Evolutionary conservation across 2,113 vertebrate genomes (phyloP), one percentile per base, ranked within the genome.

Genomic region (Rhagologus leucostigma): DNA sequence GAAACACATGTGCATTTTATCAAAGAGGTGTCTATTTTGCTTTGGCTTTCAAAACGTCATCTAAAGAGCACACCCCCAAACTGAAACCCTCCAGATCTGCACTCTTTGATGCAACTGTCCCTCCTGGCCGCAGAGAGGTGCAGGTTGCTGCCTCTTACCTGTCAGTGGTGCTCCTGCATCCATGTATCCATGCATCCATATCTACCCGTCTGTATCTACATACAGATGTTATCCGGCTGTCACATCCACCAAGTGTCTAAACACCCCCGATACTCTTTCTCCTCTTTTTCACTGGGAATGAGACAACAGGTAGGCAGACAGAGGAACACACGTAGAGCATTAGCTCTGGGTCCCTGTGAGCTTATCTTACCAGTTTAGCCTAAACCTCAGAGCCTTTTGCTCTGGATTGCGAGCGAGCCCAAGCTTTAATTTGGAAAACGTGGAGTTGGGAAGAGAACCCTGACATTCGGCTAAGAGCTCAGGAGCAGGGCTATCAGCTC

Each of bases 311-410:
- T 92, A 96, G 90, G 88, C 85, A 95, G 93, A 68, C 95, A 82
- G 84, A 84, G 3, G 1, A 92, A 95, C 96, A 96, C 74, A 70
- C 96, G 96, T 32, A 95, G 83, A 81, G 78, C 56, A 96, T 93
- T 94, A 96, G 90, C 90, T 71, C 57, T 53, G 50, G 88, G 92
- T 93, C 92, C 73, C 62, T 7, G 4, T 46, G 65, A 93, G 86
- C 92, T 96, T 96, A 95, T 93, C 96, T 96, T 97, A 97, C 95
- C 95, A 94, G 85, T 56, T 90, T 2, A 33, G 89, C 53, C 89
- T 95, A 89, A 90, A 93, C 60, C 96, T 92, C 30, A 1, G 52
- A 89, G 77, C 83, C 93, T 95, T 87, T 87, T 84, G 90, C 92
- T 94, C 83, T 10, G 78, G 74, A 82, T 60, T 24, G 67, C 2